Evolutionary conservation across 37 sponge, comb jelly and placozoan genomes (phyloP).

Genomic region (Aplysina aerophoba): DNA sequence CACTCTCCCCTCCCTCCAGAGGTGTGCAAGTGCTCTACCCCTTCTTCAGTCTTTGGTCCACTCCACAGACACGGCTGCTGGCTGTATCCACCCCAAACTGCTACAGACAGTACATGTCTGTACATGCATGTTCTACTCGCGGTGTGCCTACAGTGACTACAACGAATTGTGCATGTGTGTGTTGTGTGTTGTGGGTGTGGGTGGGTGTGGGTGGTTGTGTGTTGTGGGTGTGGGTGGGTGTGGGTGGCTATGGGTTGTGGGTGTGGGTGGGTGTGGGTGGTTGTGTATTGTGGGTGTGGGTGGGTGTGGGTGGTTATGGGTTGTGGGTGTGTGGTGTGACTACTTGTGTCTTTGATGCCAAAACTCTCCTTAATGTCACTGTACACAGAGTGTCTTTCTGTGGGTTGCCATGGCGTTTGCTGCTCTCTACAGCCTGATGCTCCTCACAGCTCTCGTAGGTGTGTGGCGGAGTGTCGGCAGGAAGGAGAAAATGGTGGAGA

Average conservation of each 20-base stretch:
- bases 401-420: background rate
- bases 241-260: background rate
- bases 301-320: background rate
- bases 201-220: background rate
- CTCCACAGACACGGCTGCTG: slow-evolving; percentile 15
- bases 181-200: background rate
- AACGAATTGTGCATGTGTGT: too few relatives aligned
- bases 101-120: background rate
- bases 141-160: background rate
- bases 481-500: slow-evolving; percentile 31
- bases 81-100: slow-evolving; percentile 57
- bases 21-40: slow-evolving; percentile 48
- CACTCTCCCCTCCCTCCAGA: slow-evolving; percentile 42
- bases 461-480: slow-evolving; percentile 19
- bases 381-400: slow-evolving; percentile 9
- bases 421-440: slow-evolving; percentile 14
- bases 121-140: slow-evolving; percentile 24
- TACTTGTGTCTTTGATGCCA: background rate
- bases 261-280: background rate
- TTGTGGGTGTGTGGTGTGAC: background rate
- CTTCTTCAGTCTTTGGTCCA: slow-evolving; percentile 70
- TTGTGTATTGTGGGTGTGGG: background rate
- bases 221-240: background rate
- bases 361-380: background rate
- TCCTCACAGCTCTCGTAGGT: background rate